phyloP scores from a whole-genome alignment of 2,113 vertebrate genomes.

The Sinosuthora webbiana region DNA sequence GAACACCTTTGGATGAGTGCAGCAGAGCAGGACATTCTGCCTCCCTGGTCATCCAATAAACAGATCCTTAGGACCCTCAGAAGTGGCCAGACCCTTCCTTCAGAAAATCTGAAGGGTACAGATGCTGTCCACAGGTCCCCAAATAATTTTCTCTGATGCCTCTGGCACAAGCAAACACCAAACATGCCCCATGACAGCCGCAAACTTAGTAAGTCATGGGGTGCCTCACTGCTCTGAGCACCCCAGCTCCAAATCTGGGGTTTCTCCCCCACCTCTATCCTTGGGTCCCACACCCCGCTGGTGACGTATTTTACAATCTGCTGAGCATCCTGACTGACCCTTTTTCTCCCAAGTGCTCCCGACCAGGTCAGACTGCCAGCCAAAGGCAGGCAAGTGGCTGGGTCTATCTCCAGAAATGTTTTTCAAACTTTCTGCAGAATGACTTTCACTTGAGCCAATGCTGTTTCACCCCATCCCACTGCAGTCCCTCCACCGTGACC shows the following conservation, averaged over 20 bases:
- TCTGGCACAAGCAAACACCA: background rate
- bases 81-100: background rate
- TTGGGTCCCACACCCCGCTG: accelerated
- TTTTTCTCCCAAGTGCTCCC: background rate
- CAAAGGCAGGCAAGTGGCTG: accelerated
- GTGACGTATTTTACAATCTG: background rate
- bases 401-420: background rate
- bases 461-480: background rate
- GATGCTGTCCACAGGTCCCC: background rate
- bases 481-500: background rate
- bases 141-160: background rate
- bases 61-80: background rate
- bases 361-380: background rate
- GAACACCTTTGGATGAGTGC: background rate
- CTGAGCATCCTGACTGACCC: background rate
- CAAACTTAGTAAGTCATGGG: background rate
- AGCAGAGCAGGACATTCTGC: background rate
- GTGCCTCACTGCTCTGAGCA: background rate
- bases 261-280: background rate
- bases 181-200: accelerated
- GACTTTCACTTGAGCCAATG: accelerated
- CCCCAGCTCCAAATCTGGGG: background rate
- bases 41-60: background rate
- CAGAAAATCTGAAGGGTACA: background rate
- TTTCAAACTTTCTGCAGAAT: background rate